These are phyloP conservation scores for Hylia prasina DNA, from an alignment of 2,113 vertebrate species.

Conservation along the genomic window DNA sequence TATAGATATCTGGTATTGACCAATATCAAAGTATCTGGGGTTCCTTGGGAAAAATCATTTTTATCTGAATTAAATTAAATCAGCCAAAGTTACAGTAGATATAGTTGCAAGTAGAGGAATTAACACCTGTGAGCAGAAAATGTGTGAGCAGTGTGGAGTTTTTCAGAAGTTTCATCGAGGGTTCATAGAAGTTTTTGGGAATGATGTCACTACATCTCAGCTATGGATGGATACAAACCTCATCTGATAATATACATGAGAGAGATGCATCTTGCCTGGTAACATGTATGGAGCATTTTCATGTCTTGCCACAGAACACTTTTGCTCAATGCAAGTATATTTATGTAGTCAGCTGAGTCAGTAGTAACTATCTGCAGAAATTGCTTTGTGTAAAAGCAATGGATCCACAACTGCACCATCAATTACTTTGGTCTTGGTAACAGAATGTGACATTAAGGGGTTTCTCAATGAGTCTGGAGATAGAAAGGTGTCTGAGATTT, in stretches of 20 bases:
- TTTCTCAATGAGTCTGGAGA: not conserved
- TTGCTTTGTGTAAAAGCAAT: not conserved
- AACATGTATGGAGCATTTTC: not conserved
- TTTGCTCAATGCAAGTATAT: not conserved
- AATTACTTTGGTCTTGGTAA: not conserved
- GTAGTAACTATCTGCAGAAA: not conserved
- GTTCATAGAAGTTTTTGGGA: not conserved
- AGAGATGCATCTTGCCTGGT: not conserved
- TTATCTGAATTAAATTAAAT: not conserved
- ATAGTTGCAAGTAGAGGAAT: not conserved
- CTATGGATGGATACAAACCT: not conserved
- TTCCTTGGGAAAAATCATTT: not conserved
- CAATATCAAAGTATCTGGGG: not conserved
- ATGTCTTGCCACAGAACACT: not conserved
- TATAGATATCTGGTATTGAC: slow-evolving; percentile 85
- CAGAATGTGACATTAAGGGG: not conserved
- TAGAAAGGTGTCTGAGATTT: not conserved
- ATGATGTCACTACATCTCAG: not conserved
- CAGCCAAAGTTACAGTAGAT: not conserved
- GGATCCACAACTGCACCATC: not conserved
- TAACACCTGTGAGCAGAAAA: not conserved
- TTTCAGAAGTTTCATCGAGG: not conserved
- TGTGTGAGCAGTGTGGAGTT: not conserved
- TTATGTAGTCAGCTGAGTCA: not conserved
- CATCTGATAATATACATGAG: not conserved